Conservation (phyloP, 2,797 vertebrate species). For the Acanthurus lineatus region DNA sequence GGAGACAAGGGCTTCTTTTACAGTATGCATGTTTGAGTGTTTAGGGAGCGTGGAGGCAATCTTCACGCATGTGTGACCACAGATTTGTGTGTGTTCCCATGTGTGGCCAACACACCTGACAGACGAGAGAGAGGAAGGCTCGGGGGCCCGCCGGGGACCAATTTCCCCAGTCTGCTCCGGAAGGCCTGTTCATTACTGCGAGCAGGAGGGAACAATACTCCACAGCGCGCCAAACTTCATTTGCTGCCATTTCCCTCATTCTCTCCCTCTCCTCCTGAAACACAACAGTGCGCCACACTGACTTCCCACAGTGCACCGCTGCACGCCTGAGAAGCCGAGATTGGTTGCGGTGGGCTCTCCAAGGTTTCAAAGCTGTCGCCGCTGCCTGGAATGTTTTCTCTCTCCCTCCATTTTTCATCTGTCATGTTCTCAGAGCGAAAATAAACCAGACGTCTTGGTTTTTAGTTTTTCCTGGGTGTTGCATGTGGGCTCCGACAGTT, state of each 20-base stretch:
- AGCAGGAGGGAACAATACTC: conserved; percentile 78
- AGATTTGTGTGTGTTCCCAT: conserved; percentile 14
- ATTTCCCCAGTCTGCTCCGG: conserved; percentile 73
- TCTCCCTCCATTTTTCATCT: conserved; percentile 70
- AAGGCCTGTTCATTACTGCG: conserved; percentile 78
- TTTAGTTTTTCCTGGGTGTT: conserved; percentile 44
- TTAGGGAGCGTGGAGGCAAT: not conserved
- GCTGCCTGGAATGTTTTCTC: conserved; percentile 66
- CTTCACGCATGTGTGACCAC: conserved; percentile 22
- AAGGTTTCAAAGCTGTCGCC: conserved; percentile 70
- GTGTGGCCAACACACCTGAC: conserved; percentile 60
- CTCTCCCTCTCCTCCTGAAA: conserved; percentile 44
- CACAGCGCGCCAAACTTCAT: conserved; percentile 73
- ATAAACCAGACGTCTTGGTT: conserved; percentile 69
- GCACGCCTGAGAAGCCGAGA: conserved; percentile 70
- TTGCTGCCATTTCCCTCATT: conserved; percentile 76
- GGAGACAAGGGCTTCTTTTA: not conserved
- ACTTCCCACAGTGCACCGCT: conserved; percentile 73
- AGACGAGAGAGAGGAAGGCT: conserved; percentile 60
- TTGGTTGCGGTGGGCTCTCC: conserved; percentile 74
- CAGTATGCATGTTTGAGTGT: conserved; percentile 10
- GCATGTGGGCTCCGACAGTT: conserved; percentile 48
- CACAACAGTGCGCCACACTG: conserved; percentile 44
- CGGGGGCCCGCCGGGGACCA: conserved; percentile 63
- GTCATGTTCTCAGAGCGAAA: conserved; percentile 73